Conservation (phyloP, 2,888 invertebrate species). For the Listrodromus nycthemerus region DNA sequence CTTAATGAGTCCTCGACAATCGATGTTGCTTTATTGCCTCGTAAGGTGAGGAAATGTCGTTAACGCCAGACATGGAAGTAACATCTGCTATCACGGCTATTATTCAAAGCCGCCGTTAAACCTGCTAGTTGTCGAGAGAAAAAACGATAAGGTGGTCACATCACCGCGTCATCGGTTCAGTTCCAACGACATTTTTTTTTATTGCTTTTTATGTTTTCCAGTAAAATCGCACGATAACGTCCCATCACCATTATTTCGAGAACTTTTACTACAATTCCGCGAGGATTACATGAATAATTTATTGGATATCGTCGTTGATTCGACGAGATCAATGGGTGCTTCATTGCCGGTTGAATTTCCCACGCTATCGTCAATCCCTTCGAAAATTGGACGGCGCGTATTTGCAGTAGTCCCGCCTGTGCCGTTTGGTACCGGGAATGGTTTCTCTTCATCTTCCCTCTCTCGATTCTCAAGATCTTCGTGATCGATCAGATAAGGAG, state of each 20-base stretch:
- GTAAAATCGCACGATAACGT: constrained; percentile 16
- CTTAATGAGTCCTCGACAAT: constrained; percentile 22
- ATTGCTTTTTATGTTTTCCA: constrained; percentile 1
- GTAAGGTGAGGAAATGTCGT: constrained; percentile 32
- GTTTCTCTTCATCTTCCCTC: background rate
- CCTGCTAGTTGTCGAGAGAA: constrained; percentile 7
- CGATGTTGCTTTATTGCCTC: constrained; percentile 44
- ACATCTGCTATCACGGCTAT: constrained; percentile 26
- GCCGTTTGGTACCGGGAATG: constrained; percentile 3
- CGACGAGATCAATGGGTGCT: background rate
- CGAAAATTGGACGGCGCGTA: background rate
- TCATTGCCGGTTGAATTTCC: background rate
- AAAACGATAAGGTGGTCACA: constrained; percentile 17
- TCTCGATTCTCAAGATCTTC: background rate
- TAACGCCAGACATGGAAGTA: constrained; percentile 30
- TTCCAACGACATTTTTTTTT: constrained; percentile 18
- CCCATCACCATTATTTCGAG: constrained; percentile 33
- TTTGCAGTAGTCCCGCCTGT: background rate
- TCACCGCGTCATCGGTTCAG: constrained; percentile 12
- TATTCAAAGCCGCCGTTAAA: constrained; percentile 1
- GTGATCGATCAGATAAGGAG: background rate
- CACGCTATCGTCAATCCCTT: constrained; percentile 3
- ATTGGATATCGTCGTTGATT: background rate
- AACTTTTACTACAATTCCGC: background rate
- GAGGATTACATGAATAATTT: background rate